Base-by-base conservation (phyloP, 2,113 vertebrate species). In the Nettapus auritus region DNA sequence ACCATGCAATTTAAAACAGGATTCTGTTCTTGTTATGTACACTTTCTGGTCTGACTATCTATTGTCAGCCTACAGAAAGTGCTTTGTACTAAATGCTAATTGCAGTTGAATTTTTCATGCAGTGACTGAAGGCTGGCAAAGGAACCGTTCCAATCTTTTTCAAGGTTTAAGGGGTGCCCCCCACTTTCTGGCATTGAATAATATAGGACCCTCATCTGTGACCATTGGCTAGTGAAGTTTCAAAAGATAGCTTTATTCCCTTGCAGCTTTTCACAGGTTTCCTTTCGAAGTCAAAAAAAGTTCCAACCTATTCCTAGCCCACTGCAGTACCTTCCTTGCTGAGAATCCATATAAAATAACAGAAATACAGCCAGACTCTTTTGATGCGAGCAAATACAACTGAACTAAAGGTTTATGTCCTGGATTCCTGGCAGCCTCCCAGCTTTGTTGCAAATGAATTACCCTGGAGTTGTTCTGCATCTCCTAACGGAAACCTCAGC, bases 1-100 rank as follows among this genome's bases (percentile, higher is more conserved):
- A 1, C 46, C 9, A 0, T 42, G 68, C 3, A 2, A 4, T 44
- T 83, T 70, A 25, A 66, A 38, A 4, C 4, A 66, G 78, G 56
- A 70, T 88, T 94, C 46, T 23, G 22, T 93, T 60, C 84, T 38
- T 70, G 28, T 87, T 94, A n/a, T 57, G 50, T 62, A 74, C 77
- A 91, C 82, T 89, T 89, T 78, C 74, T 95, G 86, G 50, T 77
- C 88, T 69, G 40, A 50, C 88, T 94, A 78, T 62, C 44, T 44
- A 77, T 81, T 85, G 90, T 93, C 73, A 96, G 94, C 76, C 87
- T 55, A 88, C 88, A 83, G 96, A 83, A 96, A 94, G 86, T 92
- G 88, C 85, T 89, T 53, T 90, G 53, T 23, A 17, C 48, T 56
- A 82, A 78, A 96, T 96, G 67, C 40, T 90, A 82, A 71, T 95